Evolutionary conservation across 2,888 invertebrate genomes (phyloP), one percentile per base, ranked within the genome.

Genomic region (Andricus quercusramuli): DNA sequence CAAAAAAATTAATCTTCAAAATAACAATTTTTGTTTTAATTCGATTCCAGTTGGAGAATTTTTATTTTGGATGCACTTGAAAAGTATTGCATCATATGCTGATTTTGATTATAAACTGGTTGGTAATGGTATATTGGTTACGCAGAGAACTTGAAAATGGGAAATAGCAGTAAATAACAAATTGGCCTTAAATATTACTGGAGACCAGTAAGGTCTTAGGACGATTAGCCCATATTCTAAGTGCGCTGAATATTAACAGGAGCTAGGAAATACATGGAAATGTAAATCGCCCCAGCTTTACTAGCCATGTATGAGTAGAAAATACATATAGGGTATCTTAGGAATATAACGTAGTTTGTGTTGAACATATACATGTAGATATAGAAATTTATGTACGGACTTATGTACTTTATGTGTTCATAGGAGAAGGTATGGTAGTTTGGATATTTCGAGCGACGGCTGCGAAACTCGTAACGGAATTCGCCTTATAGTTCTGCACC

Each of bases 381-480:
- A n/a, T 29, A 74, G 78, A 82, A 86, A 86, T 81, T 83, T 86
- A 86, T 80, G 80, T 82, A 82, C 81, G 79, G 84, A 83, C 83
- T 87, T 86, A 85, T 83, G 78, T 78, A 78, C 37, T 51, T 25
- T 20, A 68, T 79, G 79, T 74, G 81, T 82, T 84, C 81, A 79
- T 78, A 79, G 79, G 62, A 77, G 67, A 37, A 68, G 76, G 66
- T 32, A 37, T 65, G 76, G 66, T 32, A 76, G 68, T 81, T 80
- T 65, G 78, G 80, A 80, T 78, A 79, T 78, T 25, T 67, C 65
- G 79, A 81, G 88, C 88, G 86, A 87, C 88, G 87, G 91, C 91
- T 91, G 92, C 81, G 85, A 86, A 85, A 85, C 89, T 91, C 91
- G 89, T 92, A 90, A 91, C 88, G 88, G 89, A 91, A 91, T 91